These are phyloP conservation scores for Protomyctophum bolini DNA, from an alignment of 2,113 vertebrate species.

Conservation along the genomic window DNA sequence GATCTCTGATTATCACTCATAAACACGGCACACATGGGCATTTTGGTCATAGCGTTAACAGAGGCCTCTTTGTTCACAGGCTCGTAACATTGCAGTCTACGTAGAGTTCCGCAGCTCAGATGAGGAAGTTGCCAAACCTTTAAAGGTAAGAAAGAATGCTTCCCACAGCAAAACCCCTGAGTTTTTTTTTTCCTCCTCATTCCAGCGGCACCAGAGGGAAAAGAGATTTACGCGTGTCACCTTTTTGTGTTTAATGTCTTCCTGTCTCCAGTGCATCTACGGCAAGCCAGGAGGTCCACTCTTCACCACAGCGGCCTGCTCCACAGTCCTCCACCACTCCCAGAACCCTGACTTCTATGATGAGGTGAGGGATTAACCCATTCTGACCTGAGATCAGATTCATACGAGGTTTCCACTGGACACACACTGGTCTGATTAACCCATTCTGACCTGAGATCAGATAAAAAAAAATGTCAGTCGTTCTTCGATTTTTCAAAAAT, in stretches of 20 bases:
- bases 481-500: too few relatives aligned
- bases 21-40: neutral
- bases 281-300: constrained; percentile 92
- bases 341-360: constrained; percentile 98
- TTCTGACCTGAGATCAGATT: too few relatives aligned
- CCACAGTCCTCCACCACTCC: constrained; percentile 92
- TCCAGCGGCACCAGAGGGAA: constrained; percentile 10
- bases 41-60: constrained; percentile 17
- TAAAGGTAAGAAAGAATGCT: constrained; percentile 82
- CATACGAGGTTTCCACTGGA: too few relatives aligned
- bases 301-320: constrained; percentile 87
- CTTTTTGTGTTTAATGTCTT: neutral
- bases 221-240: neutral
- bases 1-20: constrained; percentile 15
- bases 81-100: constrained; percentile 93
- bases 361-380: too few relatives aligned
- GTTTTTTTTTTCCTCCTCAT: neutral
- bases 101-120: constrained; percentile 95
- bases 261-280: constrained; percentile 88
- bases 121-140: constrained; percentile 87
- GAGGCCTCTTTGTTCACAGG: constrained; percentile 77
- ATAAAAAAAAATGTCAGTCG: too few relatives aligned
- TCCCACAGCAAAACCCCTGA: neutral
- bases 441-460: too few relatives aligned
- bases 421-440: too few relatives aligned